A percentile compares a stretch with the other conserved stretches of the same genome.
Conservation (phyloP, 2,888 invertebrate genomes). For the Drosophila ustulata region DNA sequence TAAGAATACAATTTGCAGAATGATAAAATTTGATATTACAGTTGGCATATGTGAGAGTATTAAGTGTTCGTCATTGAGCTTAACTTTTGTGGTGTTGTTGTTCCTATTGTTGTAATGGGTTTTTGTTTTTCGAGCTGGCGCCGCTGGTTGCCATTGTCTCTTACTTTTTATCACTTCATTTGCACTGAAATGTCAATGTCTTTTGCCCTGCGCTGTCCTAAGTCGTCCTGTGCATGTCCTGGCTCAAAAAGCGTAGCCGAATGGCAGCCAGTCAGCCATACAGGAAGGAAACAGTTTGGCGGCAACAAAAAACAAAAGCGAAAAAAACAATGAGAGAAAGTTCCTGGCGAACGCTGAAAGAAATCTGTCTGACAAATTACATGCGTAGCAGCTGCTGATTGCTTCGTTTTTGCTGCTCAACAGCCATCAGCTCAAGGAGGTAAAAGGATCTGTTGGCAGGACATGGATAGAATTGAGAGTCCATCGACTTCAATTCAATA, state of each 20-base stretch:
- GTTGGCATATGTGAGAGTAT: neutral
- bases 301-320: constrained; percentile 38
- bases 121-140: constrained; percentile 7
- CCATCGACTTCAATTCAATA: constrained; percentile 9
- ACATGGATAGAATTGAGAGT: neutral
- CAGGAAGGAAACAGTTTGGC: constrained; percentile 69
- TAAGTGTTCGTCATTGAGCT: neutral
- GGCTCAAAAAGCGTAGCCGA: constrained; percentile 49
- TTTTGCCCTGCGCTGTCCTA: constrained; percentile 38
- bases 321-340: constrained; percentile 8
- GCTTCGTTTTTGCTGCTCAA: constrained; percentile 44
- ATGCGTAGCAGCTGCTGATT: constrained; percentile 70
- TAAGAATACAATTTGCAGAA: neutral
- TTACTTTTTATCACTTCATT: constrained; percentile 75
- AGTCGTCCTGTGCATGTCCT: constrained; percentile 32
- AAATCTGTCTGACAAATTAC: constrained; percentile 80
- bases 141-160: constrained; percentile 24
- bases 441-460: constrained; percentile 55
- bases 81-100: neutral
- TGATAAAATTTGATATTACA: neutral
- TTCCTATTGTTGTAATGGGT: neutral
- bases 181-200: constrained; percentile 74
- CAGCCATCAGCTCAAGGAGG: constrained; percentile 31
- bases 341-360: constrained; percentile 54
- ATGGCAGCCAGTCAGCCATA: constrained; percentile 56